These are phyloP conservation scores for Umimayanthus kanabou DNA, from an alignment of 92 coral and sea anemone species.

Conservation along the genomic window DNA sequence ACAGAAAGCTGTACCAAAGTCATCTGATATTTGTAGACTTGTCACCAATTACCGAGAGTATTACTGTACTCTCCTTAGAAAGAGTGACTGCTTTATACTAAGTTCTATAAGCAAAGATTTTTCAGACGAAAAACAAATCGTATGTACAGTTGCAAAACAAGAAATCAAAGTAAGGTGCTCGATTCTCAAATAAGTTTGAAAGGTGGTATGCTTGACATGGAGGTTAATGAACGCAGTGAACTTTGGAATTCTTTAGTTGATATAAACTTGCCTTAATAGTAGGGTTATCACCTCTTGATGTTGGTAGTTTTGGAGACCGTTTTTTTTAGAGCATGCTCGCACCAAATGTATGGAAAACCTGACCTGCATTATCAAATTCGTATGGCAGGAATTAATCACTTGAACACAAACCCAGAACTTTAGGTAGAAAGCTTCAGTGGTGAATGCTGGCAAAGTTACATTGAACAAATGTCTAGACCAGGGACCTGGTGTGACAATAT, in stretches of 20 bases:
- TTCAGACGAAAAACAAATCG: no score
- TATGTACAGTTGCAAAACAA: no score
- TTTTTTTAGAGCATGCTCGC: constrained; percentile 16
- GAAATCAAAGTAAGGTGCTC: no score
- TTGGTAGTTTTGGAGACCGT: constrained; percentile 7
- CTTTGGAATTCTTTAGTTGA: constrained; percentile 11
- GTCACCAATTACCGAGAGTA: no score
- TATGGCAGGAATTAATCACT: constrained; percentile 10
- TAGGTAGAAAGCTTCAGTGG: neutral
- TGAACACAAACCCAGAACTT: constrained; percentile 14
- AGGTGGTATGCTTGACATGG: no score
- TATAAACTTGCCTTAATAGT: neutral
- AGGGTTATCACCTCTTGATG: constrained; percentile 19
- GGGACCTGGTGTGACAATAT: constrained; percentile 69
- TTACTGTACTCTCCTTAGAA: no score
- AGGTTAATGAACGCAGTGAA: neutral
- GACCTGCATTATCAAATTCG: constrained; percentile 10
- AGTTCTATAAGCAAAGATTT: no score
- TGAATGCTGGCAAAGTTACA: constrained; percentile 51
- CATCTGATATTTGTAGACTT: no score
- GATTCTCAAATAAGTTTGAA: no score
- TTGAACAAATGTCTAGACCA: constrained; percentile 47
- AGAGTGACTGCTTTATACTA: no score
- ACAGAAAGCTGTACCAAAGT: no score
- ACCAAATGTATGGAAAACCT: constrained; percentile 14